Evolutionary conservation across 2,888 invertebrate species (phyloP).

Genomic region (Nomada lathburiana): DNA sequence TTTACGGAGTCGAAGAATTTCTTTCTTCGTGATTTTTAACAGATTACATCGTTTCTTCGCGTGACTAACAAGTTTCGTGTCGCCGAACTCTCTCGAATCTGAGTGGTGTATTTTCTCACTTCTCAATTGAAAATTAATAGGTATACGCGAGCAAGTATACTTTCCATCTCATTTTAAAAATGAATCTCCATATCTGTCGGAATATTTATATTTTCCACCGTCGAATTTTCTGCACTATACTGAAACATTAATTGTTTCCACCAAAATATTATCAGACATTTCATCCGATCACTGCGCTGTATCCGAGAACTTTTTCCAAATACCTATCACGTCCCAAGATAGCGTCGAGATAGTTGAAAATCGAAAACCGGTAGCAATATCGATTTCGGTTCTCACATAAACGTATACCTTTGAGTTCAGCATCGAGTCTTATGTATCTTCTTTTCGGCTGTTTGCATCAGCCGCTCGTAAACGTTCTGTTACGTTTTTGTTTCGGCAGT

Average conservation of each 20-base stretch:
- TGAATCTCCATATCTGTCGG: no score
- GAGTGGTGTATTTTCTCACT: neutral
- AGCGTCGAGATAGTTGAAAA: neutral
- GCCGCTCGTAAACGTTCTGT: constrained; percentile 55
- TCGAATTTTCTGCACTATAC: no score
- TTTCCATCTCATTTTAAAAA: no score
- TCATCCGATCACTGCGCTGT: no score
- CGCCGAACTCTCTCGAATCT: no score
- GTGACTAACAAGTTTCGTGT: no score
- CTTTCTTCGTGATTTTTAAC: neutral
- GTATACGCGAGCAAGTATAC: no score
- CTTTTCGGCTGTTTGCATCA: constrained; percentile 48
- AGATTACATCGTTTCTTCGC: no score
- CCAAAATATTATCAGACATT: no score
- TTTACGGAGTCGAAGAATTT: neutral
- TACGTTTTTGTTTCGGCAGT: constrained; percentile 66
- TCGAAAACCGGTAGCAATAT: neutral
- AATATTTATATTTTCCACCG: no score
- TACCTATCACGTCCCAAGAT: neutral
- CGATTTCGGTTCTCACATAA: neutral
- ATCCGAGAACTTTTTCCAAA: neutral
- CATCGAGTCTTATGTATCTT: constrained; percentile 25
- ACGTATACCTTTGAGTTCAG: constrained; percentile 23
- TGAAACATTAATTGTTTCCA: neutral
- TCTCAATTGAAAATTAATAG: no score